Base-by-base conservation (phyloP, 2,797 vertebrate genomes). In the Sciaenops ocellatus region DNA sequence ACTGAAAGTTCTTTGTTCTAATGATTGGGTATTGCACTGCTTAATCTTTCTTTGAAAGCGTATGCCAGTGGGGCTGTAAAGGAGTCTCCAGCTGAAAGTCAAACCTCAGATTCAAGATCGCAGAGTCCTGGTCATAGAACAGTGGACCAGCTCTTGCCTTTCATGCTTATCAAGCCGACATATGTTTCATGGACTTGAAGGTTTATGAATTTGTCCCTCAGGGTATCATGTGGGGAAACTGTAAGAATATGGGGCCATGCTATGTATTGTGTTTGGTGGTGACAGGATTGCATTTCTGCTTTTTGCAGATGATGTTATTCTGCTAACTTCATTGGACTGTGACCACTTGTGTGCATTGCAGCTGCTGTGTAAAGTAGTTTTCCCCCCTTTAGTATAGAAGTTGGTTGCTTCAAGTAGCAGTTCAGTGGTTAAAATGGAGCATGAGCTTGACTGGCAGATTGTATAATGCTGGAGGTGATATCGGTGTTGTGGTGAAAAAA, bases 301-400 rank as follows among this genome's bases (percentile, higher is more conserved):
- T 66, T 65, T 76, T 64, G 78, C 47, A 3, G 22, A 65, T 55
- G 47, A 80, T 76, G 20, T 41, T 59, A 24, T 44, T 55, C 48
- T 71, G 1, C 71, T 60, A 5, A 22, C 5, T 48, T 56, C 13
- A n/a, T 41, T 1, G 3, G 44, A 24, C 44, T 48, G 9, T 74
- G 41, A 65, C 20, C 20, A 15, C 20, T 18, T 22, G 18, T 47
- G 11, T 1, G 2, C 8, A 38, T 17, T 24, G 15, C 10, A 6
- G 9, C 13, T 13, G 6, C 34, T 10, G 6, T 38, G 17, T 46
- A 10, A 20, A 62, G 30, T 62, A 10, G 8, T 5, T 42, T 34
- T 44, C 15, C 24, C 47, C 17, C 1, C 1, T 28, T 16, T 18
- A 9, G 22, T 51, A 18, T 46, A 73, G 46, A 4, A 64, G 16